Evolutionary conservation across 2,888 invertebrate species (phyloP).

Genomic region (Metopia argyrocephala): DNA sequence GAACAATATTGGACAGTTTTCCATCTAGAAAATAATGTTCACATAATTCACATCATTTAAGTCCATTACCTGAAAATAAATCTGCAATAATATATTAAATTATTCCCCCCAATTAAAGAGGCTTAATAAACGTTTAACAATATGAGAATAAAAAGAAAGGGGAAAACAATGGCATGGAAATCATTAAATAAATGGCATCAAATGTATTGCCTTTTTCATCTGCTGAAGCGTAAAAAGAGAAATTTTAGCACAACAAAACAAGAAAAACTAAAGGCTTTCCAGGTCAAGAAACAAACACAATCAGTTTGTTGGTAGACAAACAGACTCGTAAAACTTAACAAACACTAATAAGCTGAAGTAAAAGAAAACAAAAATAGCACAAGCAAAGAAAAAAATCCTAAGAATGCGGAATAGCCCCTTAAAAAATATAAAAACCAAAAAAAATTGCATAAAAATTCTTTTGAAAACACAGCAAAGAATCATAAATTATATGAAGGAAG

Average conservation of each 20-base stretch:
- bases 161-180: background rate
- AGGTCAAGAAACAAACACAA: constrained; percentile 61
- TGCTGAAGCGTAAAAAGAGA: constrained; percentile 8
- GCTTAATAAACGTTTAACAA: constrained; percentile 11
- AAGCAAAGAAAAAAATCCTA: constrained; percentile 56
- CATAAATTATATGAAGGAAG: no score
- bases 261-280: constrained; percentile 53
- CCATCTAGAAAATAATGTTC: no score
- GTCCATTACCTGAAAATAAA: no score
- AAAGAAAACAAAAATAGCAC: constrained; percentile 19
- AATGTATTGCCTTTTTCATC: constrained; percentile 41
- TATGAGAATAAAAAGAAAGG: background rate
- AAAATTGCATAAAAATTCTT: no score
- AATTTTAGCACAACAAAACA: background rate
- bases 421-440: background rate
- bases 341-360: constrained; percentile 52
- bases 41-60: no score
- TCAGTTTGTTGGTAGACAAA: constrained; percentile 27
- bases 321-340: constrained; percentile 41
- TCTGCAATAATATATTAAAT: background rate
- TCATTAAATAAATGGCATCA: constrained; percentile 21
- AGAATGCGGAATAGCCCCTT: constrained; percentile 63
- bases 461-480: no score
- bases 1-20: no score
- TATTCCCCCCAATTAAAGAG: constrained; percentile 47